These are phyloP conservation scores for Dromiciops gliroides DNA, from an alignment of 2,113 vertebrate genomes.

Conservation along the genomic window DNA sequence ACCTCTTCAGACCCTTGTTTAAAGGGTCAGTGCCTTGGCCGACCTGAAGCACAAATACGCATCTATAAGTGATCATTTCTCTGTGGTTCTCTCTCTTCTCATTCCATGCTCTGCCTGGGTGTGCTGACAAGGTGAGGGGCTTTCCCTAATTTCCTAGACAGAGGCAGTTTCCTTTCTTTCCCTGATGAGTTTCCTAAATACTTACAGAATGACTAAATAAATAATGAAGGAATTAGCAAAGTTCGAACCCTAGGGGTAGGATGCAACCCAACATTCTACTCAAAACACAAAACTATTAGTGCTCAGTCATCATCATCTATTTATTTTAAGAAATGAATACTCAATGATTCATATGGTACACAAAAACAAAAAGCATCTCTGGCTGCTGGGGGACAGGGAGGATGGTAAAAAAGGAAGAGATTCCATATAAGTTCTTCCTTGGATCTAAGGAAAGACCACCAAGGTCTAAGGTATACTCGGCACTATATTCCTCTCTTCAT, in stretches of 20 bases:
- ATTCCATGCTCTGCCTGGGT: not conserved
- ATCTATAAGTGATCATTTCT: not conserved
- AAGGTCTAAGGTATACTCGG: not conserved
- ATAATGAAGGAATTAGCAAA: conserved; percentile 1
- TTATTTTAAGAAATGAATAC: conserved; percentile 30
- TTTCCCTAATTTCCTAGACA: not conserved
- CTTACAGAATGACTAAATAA: conserved; percentile 35
- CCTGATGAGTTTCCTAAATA: conserved; percentile 8
- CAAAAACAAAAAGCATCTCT: not conserved
- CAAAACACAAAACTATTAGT: conserved; percentile 58
- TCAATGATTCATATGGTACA: conserved; percentile 4
- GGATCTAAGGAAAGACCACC: not conserved
- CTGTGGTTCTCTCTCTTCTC: not conserved
- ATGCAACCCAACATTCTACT: conserved; percentile 25
- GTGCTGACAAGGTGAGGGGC: not conserved
- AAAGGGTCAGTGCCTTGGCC: not conserved
- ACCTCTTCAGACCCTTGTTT: not conserved
- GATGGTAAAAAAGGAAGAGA: not conserved
- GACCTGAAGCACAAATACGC: not conserved
- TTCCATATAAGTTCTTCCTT: not conserved
- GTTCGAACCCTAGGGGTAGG: not conserved
- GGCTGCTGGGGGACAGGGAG: conserved; percentile 28
- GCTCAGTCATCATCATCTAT: conserved; percentile 38
- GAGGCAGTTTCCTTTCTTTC: not conserved
- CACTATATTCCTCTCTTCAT: not conserved